phyloP scores from a whole-genome alignment of 2,113 vertebrate species.

The Gymnarchus niloticus region DNA sequence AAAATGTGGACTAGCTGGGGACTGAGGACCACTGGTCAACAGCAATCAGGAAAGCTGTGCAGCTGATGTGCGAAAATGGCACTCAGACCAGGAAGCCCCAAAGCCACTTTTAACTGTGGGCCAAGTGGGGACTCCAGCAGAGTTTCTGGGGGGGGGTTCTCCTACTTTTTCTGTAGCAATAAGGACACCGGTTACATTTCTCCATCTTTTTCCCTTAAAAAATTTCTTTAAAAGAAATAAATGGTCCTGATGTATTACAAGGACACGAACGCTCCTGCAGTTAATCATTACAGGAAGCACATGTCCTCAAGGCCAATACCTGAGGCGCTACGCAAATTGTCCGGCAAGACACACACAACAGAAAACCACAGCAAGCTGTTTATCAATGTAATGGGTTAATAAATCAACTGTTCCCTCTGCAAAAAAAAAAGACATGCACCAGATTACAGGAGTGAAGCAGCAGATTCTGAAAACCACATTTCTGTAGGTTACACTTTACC shows the following conservation, averaged over 20 bases:
- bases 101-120: not conserved
- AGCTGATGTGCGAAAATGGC: not conserved
- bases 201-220: not conserved
- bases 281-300: not conserved
- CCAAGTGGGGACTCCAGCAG: not conserved
- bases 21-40: not conserved
- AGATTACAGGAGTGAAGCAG: not conserved
- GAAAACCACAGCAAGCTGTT: not conserved
- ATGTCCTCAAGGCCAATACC: not conserved
- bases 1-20: not conserved
- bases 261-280: not conserved
- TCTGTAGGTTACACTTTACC: not conserved
- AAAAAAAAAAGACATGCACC: not conserved
- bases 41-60: not conserved
- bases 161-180: not conserved
- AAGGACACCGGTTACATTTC: not conserved
- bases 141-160: not conserved
- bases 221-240: not conserved
- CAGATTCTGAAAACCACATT: not conserved
- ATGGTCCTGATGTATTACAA: not conserved
- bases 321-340: not conserved
- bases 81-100: no score
- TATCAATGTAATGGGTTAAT: not conserved
- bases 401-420: not conserved
- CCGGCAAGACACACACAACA: not conserved